Evolutionary conservation across 2,888 invertebrate species (phyloP).

Genomic region (Acrobasis consociella): DNA sequence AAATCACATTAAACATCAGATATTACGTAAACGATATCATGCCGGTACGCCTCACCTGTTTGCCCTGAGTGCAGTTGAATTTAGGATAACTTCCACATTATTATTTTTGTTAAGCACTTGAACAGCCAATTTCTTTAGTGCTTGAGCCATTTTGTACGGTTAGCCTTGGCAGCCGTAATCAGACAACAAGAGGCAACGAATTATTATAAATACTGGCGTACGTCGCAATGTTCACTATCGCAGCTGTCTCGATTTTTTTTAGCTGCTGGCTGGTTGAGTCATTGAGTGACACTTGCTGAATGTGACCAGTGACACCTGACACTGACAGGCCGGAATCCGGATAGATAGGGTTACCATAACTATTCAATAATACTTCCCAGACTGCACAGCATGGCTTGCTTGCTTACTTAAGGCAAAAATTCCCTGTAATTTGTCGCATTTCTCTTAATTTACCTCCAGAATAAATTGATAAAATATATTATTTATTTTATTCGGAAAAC

Average conservation of each 20-base stretch:
- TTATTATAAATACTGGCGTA: neutral
- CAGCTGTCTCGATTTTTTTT: neutral
- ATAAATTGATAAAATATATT: no score
- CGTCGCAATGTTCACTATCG: neutral
- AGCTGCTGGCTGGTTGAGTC: no score
- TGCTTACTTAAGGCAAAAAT: no score
- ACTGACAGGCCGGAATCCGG: no score
- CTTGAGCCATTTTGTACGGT: conserved; percentile 58
- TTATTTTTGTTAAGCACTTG: conserved; percentile 60
- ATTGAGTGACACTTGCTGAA: no score
- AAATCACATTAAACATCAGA: neutral
- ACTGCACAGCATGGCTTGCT: no score
- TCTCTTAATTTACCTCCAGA: no score
- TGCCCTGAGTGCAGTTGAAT: conserved; percentile 21
- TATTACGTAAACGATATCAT: conserved; percentile 20
- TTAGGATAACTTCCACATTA: conserved; percentile 49
- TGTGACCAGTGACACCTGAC: no score
- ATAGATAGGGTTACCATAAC: no score
- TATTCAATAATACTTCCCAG: no score
- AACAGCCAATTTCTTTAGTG: conserved; percentile 58
- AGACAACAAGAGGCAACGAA: neutral
- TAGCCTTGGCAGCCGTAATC: neutral
- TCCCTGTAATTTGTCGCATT: no score
- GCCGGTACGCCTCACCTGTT: conserved; percentile 22
- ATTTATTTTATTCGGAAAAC: no score